These are phyloP conservation scores for Squalus acanthias DNA, from an alignment of 2,797 vertebrate species.

Conservation along the genomic window DNA sequence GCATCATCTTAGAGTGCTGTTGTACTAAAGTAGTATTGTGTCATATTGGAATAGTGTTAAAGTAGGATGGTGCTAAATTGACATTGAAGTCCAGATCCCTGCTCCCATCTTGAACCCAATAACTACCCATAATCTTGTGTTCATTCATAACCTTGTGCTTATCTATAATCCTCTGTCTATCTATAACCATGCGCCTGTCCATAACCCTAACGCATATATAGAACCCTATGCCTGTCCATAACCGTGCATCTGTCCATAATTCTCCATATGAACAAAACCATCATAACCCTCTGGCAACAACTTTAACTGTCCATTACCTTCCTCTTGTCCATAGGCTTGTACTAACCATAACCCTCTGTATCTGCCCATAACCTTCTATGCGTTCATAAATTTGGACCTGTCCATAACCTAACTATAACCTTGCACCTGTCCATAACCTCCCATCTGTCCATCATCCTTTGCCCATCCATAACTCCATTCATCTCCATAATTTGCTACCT, in stretches of 20 bases:
- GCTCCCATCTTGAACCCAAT: neutral
- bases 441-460: neutral
- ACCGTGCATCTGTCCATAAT: neutral
- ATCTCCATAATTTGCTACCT: neutral
- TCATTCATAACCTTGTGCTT: neutral
- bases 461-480: neutral
- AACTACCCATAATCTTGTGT: neutral
- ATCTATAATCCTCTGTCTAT: neutral
- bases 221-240: neutral
- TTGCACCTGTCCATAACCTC: too few species aligned
- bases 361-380: too few species aligned
- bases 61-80: neutral
- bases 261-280: neutral
- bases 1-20: too few species aligned
- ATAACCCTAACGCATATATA: too few species aligned
- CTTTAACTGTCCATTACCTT: neutral
- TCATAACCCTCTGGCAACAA: neutral
- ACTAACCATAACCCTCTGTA: too few species aligned
- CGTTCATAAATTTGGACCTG: too few species aligned
- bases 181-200: neutral
- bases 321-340: too few species aligned
- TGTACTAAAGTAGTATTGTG: neutral
- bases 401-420: too few species aligned
- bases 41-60: neutral
- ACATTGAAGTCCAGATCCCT: neutral